A percentile compares a stretch with the other conserved stretches of the same genome.
These are phyloP conservation scores for Apamea anceps DNA, from an alignment of 2,888 invertebrate species.

Conservation along the genomic window DNA sequence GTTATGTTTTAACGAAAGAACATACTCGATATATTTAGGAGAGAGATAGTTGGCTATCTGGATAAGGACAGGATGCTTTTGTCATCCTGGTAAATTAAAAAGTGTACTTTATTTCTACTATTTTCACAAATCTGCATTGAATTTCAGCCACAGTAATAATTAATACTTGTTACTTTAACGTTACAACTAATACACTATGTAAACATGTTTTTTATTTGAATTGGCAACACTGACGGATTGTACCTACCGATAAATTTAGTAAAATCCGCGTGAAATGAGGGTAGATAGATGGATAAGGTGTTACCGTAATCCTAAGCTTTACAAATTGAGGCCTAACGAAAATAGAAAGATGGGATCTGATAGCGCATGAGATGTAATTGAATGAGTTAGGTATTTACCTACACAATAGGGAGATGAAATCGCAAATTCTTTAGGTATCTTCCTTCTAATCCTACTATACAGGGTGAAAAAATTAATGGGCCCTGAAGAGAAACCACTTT, in stretches of 20 bases:
- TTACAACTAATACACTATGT: background rate
- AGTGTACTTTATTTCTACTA: background rate
- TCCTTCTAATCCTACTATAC: no score
- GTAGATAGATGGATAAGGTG: conserved; percentile 36
- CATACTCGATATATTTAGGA: background rate
- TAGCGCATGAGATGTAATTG: background rate
- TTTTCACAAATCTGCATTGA: background rate
- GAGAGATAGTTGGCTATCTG: background rate
- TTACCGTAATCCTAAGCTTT: conserved; percentile 36
- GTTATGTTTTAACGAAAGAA: background rate
- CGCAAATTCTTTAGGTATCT: no score
- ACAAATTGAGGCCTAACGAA: conserved; percentile 30
- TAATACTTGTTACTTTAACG: no score
- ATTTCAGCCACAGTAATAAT: background rate
- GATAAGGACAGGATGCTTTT: background rate
- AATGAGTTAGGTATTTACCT: background rate
- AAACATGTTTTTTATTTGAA: conserved; percentile 17
- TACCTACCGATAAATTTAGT: conserved; percentile 18
- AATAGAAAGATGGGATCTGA: conserved; percentile 24
- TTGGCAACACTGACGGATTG: conserved; percentile 25
- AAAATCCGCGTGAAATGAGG: conserved; percentile 52
- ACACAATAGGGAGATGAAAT: no score
- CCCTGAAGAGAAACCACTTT: no score
- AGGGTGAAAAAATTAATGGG: no score
- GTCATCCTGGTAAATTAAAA: background rate